Conservation (phyloP, 1,140 invertebrate species). For the Spodoptera litura region DNA sequence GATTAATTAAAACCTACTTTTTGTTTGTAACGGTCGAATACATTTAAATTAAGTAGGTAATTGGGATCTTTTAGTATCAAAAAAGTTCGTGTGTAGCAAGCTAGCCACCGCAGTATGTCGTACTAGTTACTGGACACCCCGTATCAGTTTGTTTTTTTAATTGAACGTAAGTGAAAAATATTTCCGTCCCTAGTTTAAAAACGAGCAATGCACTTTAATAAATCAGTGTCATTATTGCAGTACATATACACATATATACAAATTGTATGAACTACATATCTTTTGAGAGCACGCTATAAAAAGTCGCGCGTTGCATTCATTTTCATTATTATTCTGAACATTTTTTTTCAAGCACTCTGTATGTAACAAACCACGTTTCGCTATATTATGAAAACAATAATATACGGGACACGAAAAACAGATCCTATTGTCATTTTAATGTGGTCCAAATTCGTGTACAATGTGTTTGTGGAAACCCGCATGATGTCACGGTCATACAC, state of each 20-base stretch:
- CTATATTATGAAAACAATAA: neutral
- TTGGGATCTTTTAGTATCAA: no score
- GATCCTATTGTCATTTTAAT: constrained; percentile 36
- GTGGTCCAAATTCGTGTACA: constrained; percentile 26
- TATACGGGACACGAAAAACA: neutral
- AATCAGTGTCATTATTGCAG: neutral
- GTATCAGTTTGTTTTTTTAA: no score
- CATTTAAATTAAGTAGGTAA: neutral
- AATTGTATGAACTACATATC: constrained; percentile 6
- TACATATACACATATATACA: neutral
- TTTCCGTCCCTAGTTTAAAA: neutral
- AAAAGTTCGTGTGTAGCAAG: no score
- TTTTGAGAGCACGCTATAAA: neutral
- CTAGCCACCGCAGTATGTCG: no score
- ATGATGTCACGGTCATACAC: constrained; percentile 63
- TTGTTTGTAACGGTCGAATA: neutral
- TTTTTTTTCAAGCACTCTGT: neutral
- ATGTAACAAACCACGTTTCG: neutral
- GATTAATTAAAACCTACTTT: neutral
- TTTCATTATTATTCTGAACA: constrained; percentile 20
- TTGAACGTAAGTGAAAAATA: no score
- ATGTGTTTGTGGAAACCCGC: constrained; percentile 56
- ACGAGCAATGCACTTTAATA: neutral
- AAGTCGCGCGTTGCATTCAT: constrained; percentile 8
- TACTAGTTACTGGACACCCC: no score